Evolutionary conservation across 2,888 invertebrate genomes (phyloP).

Genomic region (Lottia scabra): DNA sequence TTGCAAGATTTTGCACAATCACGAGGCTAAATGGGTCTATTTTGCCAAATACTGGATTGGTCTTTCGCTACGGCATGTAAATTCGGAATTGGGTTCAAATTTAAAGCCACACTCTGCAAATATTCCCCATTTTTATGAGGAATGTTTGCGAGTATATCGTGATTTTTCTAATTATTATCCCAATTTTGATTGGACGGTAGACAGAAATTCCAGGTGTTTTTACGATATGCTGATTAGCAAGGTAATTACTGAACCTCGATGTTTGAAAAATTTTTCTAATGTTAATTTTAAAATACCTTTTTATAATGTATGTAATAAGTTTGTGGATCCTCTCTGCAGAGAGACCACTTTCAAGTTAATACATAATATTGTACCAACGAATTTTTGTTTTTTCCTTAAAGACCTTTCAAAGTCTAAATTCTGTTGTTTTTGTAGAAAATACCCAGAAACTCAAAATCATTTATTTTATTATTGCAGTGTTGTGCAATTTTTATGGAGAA

Average conservation of each 20-base stretch:
- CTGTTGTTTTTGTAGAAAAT: not conserved
- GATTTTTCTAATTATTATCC: not conserved
- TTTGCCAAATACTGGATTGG: conserved; percentile 32
- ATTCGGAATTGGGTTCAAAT: conserved; percentile 7
- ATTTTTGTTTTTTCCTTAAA: not conserved
- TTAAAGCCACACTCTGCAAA: no score
- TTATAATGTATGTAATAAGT: not conserved
- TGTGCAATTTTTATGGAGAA: not conserved
- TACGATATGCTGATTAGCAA: conserved; percentile 1
- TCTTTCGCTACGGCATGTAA: conserved; percentile 11
- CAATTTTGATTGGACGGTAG: not conserved
- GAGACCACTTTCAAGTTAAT: not conserved
- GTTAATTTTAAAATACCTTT: not conserved
- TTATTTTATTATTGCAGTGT: not conserved
- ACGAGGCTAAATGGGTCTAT: conserved; percentile 20
- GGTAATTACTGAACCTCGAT: not conserved
- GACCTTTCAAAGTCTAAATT: not conserved
- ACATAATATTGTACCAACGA: not conserved
- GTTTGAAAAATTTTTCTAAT: not conserved
- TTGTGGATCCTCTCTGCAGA: not conserved
- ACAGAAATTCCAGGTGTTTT: not conserved
- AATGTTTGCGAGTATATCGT: not conserved
- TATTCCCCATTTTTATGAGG: conserved; percentile 4
- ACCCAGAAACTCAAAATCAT: not conserved
- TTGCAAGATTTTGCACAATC: no score